Evolutionary conservation across 2,888 invertebrate genomes (phyloP), one percentile per base, ranked within the genome.

Genomic region (Drosophila borborema): DNA sequence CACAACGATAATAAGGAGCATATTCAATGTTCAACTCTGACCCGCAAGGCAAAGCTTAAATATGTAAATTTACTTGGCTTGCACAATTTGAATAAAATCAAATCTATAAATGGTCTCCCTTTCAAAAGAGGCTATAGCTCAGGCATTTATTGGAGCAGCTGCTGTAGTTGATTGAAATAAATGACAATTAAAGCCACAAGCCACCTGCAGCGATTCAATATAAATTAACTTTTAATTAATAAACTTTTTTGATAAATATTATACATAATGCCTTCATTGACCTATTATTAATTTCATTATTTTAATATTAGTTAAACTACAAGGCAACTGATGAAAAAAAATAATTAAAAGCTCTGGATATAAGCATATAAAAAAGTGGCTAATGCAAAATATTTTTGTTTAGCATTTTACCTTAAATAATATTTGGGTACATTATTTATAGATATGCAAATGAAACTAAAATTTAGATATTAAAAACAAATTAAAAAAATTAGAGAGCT

Each of bases 191-290:
- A 51, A 18, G n/a, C 18, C 49, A 0, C 2, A 6, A 18, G 10
- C 60, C 56, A 60, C 46, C 53, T 72, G 51, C 16, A 12, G 10
- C 34, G 36, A 12, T 23, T 36, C 4, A 58, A 23, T n/a, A 12
- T 3, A 23, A 45, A 58, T 45, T 12, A n/a, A 36, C 34, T 16
- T 36, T 45, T 36, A 45, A 45, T 36, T 36, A 45, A 45, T 14
- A 51, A 51, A 51, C 7, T 34, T 51, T 51, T 7, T 8, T 18
- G 2, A 31, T 18, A 14, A 12, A 34, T 18, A 18, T 18, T 18
- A 34, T 18, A 51, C 34, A 51, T 18, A 34, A 18, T 34, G 6
- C 18, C 18, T 0, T 12, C 18, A 49, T 34, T 51, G 31, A 7
- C 18, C 12, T 18, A 34, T 12, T 28, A 36, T 12, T 45, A 10